phyloP scores from a whole-genome alignment of 1,140 invertebrate genomes.

The Heterodera schachtii region DNA sequence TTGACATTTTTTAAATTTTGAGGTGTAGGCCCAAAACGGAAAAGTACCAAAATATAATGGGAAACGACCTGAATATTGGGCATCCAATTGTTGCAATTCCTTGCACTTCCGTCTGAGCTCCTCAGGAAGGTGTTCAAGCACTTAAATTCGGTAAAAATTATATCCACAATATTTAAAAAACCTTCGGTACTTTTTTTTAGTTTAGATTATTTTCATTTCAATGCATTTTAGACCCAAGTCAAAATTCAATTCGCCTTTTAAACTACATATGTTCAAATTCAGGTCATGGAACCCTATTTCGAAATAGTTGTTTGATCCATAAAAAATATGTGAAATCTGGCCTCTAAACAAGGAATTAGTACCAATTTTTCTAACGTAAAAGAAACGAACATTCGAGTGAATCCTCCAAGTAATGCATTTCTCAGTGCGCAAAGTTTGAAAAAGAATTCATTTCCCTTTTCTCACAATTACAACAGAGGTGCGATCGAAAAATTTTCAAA shows the following conservation, averaged over 20 bases:
- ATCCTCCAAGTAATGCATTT: slow-evolving; percentile 45
- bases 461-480: no score
- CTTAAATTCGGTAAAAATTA: slow-evolving; percentile 23
- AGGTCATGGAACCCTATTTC: no score
- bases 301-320: no score
- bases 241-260: slow-evolving; percentile 6
- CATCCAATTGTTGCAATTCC: slow-evolving; percentile 39
- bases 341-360: not conserved
- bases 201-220: not conserved
- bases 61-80: slow-evolving; percentile 6
- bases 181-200: not conserved
- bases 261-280: no score
- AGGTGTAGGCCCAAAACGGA: no score
- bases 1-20: no score
- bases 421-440: not conserved
- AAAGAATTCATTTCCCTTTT: not conserved
- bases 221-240: not conserved
- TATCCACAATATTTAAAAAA: not conserved
- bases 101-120: slow-evolving; percentile 36
- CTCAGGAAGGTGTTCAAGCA: slow-evolving; percentile 33
- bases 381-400: slow-evolving; percentile 37
- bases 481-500: no score
- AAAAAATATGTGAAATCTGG: not conserved
- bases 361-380: not conserved
- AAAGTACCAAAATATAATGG: no score